Evolutionary conservation across 2,888 invertebrate species (phyloP).

Genomic region (Latrodectus elegans): DNA sequence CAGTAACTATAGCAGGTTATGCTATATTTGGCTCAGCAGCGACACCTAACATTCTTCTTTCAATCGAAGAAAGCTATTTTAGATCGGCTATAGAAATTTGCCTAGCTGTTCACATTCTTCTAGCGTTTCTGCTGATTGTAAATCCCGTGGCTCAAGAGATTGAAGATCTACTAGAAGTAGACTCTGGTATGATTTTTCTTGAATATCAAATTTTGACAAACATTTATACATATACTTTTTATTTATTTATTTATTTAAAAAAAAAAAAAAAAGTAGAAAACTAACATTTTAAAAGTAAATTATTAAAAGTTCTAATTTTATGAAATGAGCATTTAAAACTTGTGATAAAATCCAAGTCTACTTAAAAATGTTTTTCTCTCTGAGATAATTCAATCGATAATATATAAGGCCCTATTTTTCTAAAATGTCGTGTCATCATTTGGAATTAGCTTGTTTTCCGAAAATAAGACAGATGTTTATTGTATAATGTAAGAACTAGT

Average conservation of each 20-base stretch:
- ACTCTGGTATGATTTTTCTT: constrained; percentile 79
- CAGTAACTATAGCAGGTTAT: constrained; percentile 82
- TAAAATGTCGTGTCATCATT: too few species aligned
- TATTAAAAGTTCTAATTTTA: too few species aligned
- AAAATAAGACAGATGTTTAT: too few species aligned
- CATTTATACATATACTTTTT: not conserved
- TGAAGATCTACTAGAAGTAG: constrained; percentile 84
- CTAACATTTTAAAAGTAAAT: too few species aligned
- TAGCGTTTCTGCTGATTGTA: constrained; percentile 82
- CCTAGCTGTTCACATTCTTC: constrained; percentile 81
- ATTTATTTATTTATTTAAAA: not conserved
- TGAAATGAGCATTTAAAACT: too few species aligned
- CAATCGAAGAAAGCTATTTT: constrained; percentile 78
- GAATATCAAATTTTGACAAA: not conserved
- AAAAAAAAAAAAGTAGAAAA: not conserved
- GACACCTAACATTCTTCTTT: constrained; percentile 85
- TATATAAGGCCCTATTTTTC: too few species aligned
- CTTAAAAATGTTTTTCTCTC: too few species aligned
- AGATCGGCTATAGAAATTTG: constrained; percentile 80
- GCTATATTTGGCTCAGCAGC: constrained; percentile 81
- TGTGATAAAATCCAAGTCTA: too few species aligned
- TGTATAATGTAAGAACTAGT: too few species aligned
- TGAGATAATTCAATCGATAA: too few species aligned
- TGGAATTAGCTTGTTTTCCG: too few species aligned
- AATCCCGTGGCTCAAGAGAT: constrained; percentile 86